A percentile compares a stretch with the other conserved stretches of the same genome.
Evolutionary conservation across 2,888 invertebrate genomes (phyloP).

Genomic region (Drosophila barbarae): DNA sequence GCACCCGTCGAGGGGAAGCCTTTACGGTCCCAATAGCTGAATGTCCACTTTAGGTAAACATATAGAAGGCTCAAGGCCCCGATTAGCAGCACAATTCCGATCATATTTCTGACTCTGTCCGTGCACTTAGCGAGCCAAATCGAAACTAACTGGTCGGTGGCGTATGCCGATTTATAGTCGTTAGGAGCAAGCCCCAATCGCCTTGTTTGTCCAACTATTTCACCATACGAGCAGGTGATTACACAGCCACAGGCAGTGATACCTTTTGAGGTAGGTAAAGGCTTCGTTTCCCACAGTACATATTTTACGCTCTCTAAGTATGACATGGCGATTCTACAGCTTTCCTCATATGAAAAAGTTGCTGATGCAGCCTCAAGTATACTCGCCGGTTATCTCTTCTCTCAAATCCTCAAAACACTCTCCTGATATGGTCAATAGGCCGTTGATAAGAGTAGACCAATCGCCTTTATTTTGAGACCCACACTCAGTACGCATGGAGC

Average conservation of each 20-base stretch:
- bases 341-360: not conserved
- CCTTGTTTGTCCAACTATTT: not conserved
- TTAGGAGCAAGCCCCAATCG: not conserved
- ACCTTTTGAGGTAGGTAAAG: not conserved
- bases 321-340: not conserved
- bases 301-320: not conserved
- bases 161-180: conserved; percentile 12
- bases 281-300: not conserved
- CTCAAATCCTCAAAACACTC: not conserved
- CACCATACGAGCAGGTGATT: not conserved
- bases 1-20: conserved; percentile 82
- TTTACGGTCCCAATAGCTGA: conserved; percentile 82
- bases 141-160: not conserved
- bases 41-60: conserved; percentile 69
- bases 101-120: conserved; percentile 10
- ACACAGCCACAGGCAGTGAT: not conserved
- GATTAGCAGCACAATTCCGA: conserved; percentile 19
- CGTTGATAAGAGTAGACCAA: not conserved
- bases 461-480: not conserved
- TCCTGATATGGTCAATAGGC: not conserved
- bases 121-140: not conserved
- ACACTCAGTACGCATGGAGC: not conserved
- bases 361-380: not conserved
- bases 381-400: not conserved
- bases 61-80: conserved; percentile 30